Percentiles rank a stretch among this genome's conserved stretches.
phyloP scores from a whole-genome alignment of 2,888 invertebrate species.

The Teleiodes luculella region DNA sequence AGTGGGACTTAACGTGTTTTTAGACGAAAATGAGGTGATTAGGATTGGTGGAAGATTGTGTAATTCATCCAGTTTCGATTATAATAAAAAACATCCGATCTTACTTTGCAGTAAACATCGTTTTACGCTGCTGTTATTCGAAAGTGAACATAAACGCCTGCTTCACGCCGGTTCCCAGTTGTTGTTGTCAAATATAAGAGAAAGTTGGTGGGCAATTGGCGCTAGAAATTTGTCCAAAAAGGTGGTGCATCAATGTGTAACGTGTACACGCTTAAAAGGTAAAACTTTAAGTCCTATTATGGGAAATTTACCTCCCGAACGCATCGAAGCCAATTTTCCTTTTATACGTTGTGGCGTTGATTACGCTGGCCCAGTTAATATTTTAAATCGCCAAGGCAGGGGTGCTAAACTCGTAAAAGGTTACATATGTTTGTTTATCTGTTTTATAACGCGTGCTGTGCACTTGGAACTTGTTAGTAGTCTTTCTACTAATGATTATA shows the following conservation, averaged over 20 bases:
- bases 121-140: conserved; percentile 6
- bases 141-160: conserved; percentile 5
- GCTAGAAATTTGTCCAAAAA: background rate
- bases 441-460: conserved; percentile 3
- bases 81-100: conserved; percentile 13
- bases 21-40: background rate
- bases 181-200: background rate
- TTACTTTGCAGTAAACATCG: conserved; percentile 3
- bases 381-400: background rate
- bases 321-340: too few species aligned
- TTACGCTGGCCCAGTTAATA: background rate
- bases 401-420: background rate
- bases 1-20: background rate
- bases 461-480: conserved; percentile 3
- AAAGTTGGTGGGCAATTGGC: background rate
- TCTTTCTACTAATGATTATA: conserved; percentile 5
- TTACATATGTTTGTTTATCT: conserved; percentile 6
- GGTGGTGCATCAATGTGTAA: background rate
- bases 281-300: background rate
- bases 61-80: background rate
- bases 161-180: conserved; percentile 10
- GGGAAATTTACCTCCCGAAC: background rate
- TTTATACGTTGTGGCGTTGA: background rate
- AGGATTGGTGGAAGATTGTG: conserved; percentile 15
- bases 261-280: background rate